Percentiles rank a stretch among this genome's conserved stretches.
These are phyloP conservation scores for Melanotaenia boesemani DNA, from an alignment of 2,797 vertebrate species.

Conservation along the genomic window DNA sequence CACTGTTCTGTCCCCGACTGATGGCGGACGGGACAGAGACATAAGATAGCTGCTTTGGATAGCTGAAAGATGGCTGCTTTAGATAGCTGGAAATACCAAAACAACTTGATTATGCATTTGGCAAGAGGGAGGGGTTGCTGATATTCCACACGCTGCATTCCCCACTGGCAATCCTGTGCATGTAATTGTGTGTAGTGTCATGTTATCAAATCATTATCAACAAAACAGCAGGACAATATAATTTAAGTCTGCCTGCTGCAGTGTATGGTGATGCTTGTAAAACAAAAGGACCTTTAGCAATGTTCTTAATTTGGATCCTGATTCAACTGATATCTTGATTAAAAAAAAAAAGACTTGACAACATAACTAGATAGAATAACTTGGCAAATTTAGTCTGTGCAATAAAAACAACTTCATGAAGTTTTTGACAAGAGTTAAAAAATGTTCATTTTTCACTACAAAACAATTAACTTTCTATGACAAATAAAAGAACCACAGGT, in stretches of 20 bases:
- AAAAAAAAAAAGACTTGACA: conserved; percentile 23
- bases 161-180: conserved; percentile 49
- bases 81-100: conserved; percentile 77
- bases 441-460: not conserved
- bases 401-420: no score
- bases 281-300: conserved; percentile 22
- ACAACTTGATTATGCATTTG: conserved; percentile 78
- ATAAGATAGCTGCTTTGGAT: conserved; percentile 77
- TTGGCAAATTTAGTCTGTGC: not conserved
- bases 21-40: conserved; percentile 72
- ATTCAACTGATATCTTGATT: conserved; percentile 16
- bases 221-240: conserved; percentile 36
- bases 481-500: not conserved
- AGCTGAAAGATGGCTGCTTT: conserved; percentile 77
- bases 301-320: conserved; percentile 42
- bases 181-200: conserved; percentile 66
- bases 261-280: conserved; percentile 9
- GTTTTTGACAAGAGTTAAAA: no score
- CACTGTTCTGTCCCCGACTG: conserved; percentile 63
- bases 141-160: conserved; percentile 69
- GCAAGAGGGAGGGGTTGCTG: conserved; percentile 68
- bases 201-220: conserved; percentile 68
- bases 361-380: conserved; percentile 24
- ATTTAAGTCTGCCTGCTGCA: conserved; percentile 21
- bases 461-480: no score